A percentile compares a stretch with the other conserved stretches of the same genome.
phyloP scores from a whole-genome alignment of 2,888 invertebrate genomes.

The Carpatolechia fugitivella region DNA sequence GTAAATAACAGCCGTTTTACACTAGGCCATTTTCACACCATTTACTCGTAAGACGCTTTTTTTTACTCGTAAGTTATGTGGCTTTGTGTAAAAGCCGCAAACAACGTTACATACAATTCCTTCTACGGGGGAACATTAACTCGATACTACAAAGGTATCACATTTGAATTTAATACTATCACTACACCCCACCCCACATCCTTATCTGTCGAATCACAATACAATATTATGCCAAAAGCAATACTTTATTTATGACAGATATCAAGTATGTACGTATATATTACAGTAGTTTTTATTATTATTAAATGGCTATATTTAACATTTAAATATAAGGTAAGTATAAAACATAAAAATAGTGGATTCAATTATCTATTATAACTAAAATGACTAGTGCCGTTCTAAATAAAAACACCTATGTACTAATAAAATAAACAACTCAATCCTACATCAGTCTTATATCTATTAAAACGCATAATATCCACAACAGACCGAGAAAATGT shows the following conservation, averaged over 20 bases:
- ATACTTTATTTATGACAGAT: constrained; percentile 8
- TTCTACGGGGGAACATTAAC: constrained; percentile 39
- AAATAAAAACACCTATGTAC: constrained; percentile 32
- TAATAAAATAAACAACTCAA: constrained; percentile 46
- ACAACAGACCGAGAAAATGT: background rate
- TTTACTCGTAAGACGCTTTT: no score
- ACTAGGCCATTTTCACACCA: background rate
- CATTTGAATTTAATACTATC: constrained; percentile 44
- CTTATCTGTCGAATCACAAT: constrained; percentile 8
- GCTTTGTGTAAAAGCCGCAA: constrained; percentile 22
- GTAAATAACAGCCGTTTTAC: background rate
- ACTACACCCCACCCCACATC: constrained; percentile 23
- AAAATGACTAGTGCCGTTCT: constrained; percentile 56
- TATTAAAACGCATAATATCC: constrained; percentile 47
- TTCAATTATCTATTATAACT: constrained; percentile 20
- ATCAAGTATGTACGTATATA: background rate
- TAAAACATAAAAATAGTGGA: constrained; percentile 37
- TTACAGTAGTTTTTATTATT: constrained; percentile 6
- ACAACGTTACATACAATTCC: constrained; percentile 33
- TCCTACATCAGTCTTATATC: constrained; percentile 73
- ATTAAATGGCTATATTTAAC: constrained; percentile 31
- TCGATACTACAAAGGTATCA: constrained; percentile 56
- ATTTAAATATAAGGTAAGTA: constrained; percentile 24
- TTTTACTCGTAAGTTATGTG: no score
- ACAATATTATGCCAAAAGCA: constrained; percentile 9